Evolutionary conservation across 1,140 invertebrate species (phyloP), one percentile per base, ranked within the genome.

Genomic region (Heliconius congener): DNA sequence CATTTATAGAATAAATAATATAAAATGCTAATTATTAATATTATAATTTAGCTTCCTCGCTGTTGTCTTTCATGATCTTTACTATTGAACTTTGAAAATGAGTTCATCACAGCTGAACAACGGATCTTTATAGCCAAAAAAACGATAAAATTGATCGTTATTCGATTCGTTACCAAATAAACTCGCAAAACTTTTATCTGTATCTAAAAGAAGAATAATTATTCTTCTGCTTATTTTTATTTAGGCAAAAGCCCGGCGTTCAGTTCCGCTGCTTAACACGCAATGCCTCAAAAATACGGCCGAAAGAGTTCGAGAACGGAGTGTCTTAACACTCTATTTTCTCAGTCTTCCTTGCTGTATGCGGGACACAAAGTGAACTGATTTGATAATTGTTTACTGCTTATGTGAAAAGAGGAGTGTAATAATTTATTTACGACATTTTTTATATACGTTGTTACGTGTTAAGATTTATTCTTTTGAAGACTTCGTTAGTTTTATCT

Each of bases 381-480:
- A 42, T 42, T 42, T 42, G 11, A 42, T 42, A 46, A 0, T 46
- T 46, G 42, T 46, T 46, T 76, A 76, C 74, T 76, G 78, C 76
- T 79, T 34, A 72, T 76, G 73, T 76, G 78, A 79, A 75, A 50
- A 50, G 50, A 71, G n/a, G 37, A 80, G 75, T 18, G 30, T 52
- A 80, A 73, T 80, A 80, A 80, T 73, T 76, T 80, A 80, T 80
- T 80, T 74, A 80, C 55, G 74, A 76, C 52, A 73, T 71, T 80
- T 74, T 73, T 80, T 73, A 60, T 76, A 76, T 16, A 74, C 46
- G 73, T 46, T 46, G 42, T 46, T 46, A 80, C 50, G 74, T 80
- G 70, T 76, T 42, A 80, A 80, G 71, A 71, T 77, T 55, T 77
- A 52, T 77, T 70, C 57, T 50, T 71, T 76, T 30, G 70, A 66